Evolutionary conservation across 1,140 invertebrate species (phyloP), one percentile per base, ranked within the genome.

Genomic region (Asbolus verrucosus): DNA sequence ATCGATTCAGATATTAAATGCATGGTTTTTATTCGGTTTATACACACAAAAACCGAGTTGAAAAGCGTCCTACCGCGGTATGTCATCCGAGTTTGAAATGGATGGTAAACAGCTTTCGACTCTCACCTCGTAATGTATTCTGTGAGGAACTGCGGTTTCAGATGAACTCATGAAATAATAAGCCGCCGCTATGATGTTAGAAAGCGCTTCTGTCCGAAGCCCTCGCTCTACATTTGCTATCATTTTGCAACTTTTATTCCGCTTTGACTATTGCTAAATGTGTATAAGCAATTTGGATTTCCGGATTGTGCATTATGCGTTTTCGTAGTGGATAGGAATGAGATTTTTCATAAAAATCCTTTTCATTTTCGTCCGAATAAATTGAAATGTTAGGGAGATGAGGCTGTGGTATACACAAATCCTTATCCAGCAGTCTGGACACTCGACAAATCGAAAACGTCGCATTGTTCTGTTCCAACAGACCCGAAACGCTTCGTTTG

Each of bases 81-180:
- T 54, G 46, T 54, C 46, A 54, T 54, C 21, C n/a, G n/a, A 14
- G 46, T 54, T 54, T 54, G n/a, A 27, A 54, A 54, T 27, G 46
- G 46, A 54, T 24, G 46, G 46, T 27, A 27, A 54, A 54, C 46
- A 54, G 46, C 46, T 54, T 54, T 54, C 46, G 41, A 39, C 61
- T 63, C 61, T 63, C 61, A 63, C 31, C 61, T 63, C 33, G 59
- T 36, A 62, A 33, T 62, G 36, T 62, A 62, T 63, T 38, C 61
- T 14, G 31, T 36, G 33, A 41, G 61, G 18, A 63, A 63, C 21
- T 63, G 15, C 33, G 15, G 61, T 39, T 62, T 6, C 33, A 63
- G 41, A 63, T 63, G 61, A 63, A 63, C 31, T 63, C 61, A 63
- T 63, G 61, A 63, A 63, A 63, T 63, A 63, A 63, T 63, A 63